Evolutionary conservation across 2,888 invertebrate species (phyloP).

Genomic region (Malacosoma neustria): DNA sequence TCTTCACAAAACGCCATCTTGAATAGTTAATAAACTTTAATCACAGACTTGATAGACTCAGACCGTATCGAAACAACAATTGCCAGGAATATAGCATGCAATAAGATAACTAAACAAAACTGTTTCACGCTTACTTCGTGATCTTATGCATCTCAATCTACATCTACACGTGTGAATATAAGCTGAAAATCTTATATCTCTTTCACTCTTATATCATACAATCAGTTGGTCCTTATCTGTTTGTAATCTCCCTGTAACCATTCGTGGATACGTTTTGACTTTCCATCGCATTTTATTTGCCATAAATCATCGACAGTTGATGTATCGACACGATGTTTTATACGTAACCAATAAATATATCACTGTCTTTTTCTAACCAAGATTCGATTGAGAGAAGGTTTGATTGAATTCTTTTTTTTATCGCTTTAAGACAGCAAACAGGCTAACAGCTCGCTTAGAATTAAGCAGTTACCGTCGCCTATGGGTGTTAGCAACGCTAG

Average conservation of each 20-base stretch:
- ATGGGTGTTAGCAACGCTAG: too few species aligned
- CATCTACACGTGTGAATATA: conserved; percentile 24
- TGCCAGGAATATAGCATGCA: conserved; percentile 39
- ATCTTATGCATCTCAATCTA: conserved; percentile 32
- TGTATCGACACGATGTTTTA: background rate
- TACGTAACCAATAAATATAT: conserved; percentile 18
- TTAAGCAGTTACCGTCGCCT: too few species aligned
- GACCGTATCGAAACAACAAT: conserved; percentile 54
- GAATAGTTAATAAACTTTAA: background rate
- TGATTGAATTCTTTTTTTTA: too few species aligned
- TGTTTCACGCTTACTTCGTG: conserved; percentile 35
- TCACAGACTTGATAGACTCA: conserved; percentile 7
- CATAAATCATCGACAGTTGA: background rate
- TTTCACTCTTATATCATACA: conserved; percentile 18
- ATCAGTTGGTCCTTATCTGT: background rate
- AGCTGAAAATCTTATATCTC: conserved; percentile 40
- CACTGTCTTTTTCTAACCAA: conserved; percentile 47
- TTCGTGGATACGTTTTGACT: background rate
- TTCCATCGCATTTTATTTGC: background rate
- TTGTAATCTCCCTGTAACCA: background rate
- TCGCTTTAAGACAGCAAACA: too few species aligned
- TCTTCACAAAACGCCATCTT: too few species aligned
- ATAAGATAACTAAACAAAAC: conserved; percentile 51
- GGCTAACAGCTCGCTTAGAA: too few species aligned
- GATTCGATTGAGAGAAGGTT: conserved; percentile 63